phyloP scores from a whole-genome alignment of 1,140 invertebrate species.

The Leptinotarsa defecta region DNA sequence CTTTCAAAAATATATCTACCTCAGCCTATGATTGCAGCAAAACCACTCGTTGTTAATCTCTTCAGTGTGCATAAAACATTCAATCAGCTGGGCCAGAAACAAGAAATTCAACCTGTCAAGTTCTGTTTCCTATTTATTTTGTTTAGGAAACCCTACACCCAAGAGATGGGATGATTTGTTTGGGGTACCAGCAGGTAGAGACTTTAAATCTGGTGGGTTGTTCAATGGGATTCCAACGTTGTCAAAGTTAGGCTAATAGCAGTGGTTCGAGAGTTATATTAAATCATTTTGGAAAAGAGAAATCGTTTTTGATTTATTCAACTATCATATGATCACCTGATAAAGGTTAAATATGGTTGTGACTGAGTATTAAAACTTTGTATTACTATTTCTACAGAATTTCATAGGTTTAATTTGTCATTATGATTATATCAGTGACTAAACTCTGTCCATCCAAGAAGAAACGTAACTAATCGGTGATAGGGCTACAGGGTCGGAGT shows the following conservation, averaged over 20 bases:
- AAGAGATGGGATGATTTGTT: constrained; percentile 6
- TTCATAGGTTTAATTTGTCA: too few species aligned
- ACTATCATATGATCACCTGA: too few species aligned
- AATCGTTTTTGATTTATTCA: too few species aligned
- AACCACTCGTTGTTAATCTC: not conserved
- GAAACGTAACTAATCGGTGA: too few species aligned
- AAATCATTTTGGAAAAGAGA: too few species aligned
- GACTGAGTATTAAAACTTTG: too few species aligned
- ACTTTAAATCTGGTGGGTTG: constrained; percentile 8
- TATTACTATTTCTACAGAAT: too few species aligned
- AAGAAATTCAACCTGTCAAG: constrained; percentile 3
- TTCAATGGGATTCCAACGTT: not conserved
- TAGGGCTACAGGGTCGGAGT: too few species aligned
- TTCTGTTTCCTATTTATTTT: constrained; percentile 6
- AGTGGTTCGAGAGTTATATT: not conserved
- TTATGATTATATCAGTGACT: too few species aligned
- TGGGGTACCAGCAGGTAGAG: not conserved
- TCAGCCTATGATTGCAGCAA: not conserved
- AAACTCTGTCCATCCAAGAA: too few species aligned
- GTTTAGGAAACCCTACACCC: constrained; percentile 5
- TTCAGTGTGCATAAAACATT: not conserved
- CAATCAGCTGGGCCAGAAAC: constrained; percentile 5
- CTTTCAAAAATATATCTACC: too few species aligned
- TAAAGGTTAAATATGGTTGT: too few species aligned
- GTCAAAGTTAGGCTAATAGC: not conserved